A percentile compares a stretch with the other conserved stretches of the same genome.
Evolutionary conservation across 1,140 invertebrate genomes (phyloP).

Genomic region (Cyrtorhinus lividipennis): DNA sequence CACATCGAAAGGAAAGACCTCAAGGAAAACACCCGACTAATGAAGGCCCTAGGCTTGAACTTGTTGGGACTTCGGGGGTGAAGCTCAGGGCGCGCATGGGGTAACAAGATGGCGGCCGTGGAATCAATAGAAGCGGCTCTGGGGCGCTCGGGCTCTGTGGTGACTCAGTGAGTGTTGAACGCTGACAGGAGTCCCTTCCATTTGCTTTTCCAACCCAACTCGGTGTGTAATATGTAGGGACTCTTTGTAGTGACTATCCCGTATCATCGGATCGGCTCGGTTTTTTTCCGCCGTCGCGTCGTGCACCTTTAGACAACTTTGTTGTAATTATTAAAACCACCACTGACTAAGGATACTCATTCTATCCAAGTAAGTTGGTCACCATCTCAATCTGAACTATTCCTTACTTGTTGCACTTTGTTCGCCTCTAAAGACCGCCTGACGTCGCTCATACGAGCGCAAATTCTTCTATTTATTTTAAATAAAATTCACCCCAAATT

Average conservation of each 20-base stretch:
- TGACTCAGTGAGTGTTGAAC: conserved; percentile 6
- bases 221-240: conserved; percentile 3
- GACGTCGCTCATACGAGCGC: no score
- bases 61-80: neutral
- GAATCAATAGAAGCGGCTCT: neutral
- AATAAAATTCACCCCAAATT: no score
- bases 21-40: neutral
- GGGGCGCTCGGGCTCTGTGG: neutral
- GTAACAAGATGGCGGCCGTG: neutral
- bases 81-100: neutral
- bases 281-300: neutral
- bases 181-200: neutral
- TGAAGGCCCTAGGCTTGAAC: neutral
- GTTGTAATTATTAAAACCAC: neutral
- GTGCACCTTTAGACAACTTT: no score
- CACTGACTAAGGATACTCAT: neutral
- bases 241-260: conserved; percentile 1
- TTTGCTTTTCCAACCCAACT: conserved; percentile 1
- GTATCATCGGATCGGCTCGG: no score
- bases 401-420: neutral
- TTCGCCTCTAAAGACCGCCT: no score
- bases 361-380: neutral
- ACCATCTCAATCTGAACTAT: neutral
- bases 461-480: no score
- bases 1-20: no score